Percentiles rank a stretch among this genome's conserved stretches.
These are phyloP conservation scores for Actinopyga echinites DNA, from an alignment of 53 echinoderm and acorn worm species.

Conservation along the genomic window DNA sequence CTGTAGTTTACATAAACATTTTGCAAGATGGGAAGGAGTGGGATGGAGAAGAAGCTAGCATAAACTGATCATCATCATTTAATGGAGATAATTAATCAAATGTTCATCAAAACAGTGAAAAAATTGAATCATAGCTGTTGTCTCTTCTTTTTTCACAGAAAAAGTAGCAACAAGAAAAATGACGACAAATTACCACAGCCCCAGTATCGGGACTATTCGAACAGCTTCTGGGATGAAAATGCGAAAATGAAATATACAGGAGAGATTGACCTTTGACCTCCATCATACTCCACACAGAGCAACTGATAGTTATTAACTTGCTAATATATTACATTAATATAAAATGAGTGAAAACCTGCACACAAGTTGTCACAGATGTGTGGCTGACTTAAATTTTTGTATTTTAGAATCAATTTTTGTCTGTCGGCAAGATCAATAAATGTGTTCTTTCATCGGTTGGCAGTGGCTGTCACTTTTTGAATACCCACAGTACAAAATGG, in stretches of 20 bases:
- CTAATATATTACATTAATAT: too few relatives aligned
- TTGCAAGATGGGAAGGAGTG: too few relatives aligned
- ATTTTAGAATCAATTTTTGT: too few relatives aligned
- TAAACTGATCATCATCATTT: too few relatives aligned
- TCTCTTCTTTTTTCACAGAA: conserved; percentile 46
- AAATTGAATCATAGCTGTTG: background rate
- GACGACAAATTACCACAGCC: conserved; percentile 71
- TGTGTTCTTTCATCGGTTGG: conserved; percentile 26
- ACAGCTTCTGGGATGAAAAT: conserved; percentile 92
- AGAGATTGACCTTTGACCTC: conserved; percentile 89
- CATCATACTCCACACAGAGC: too few relatives aligned
- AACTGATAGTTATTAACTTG: too few relatives aligned
- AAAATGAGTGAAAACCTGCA: too few relatives aligned
- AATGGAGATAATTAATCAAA: too few relatives aligned
- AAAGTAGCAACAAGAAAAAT: conserved; percentile 66
- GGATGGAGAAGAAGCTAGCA: too few relatives aligned
- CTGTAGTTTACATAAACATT: too few relatives aligned
- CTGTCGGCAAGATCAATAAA: conserved; percentile 1
- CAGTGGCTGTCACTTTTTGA: background rate
- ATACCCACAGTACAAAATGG: conserved; percentile 39
- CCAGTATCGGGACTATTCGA: conserved; percentile 63
- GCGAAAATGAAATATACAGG: conserved; percentile 97
- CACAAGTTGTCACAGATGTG: too few relatives aligned
- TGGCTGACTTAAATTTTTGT: too few relatives aligned
- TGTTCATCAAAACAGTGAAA: background rate